Evolutionary conservation across 2,888 invertebrate species (phyloP), one percentile per base, ranked within the genome.

Genomic region (Eremobia ochroleuca): DNA sequence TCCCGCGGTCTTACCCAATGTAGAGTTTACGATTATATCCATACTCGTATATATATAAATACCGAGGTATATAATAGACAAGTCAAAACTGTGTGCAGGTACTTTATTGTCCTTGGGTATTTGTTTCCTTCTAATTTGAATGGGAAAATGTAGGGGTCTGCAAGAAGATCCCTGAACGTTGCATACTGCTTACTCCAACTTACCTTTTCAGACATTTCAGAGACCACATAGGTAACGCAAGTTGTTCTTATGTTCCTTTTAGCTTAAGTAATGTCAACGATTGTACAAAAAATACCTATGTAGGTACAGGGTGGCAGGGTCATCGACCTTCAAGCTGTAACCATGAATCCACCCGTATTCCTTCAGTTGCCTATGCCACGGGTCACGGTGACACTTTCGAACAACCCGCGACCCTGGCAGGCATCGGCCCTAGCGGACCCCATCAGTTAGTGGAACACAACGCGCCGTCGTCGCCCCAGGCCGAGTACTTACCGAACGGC

Each of bases 1-100:
- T 86, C 80, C 72, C 84, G 83, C 84, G 84, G 59, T 75, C 59
- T 34, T n/a, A 49, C 49, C 28, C 21, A 82, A 79, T 64, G 62
- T 52, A 31, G 49, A 65, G 15, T 85, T 67, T 66, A 58, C 58
- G 49, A 66, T 49, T 65, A 25, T 25, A 55, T n/a, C n/a, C n/a
- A n/a, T n/a, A n/a, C n/a, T n/a, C n/a, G n/a, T 34, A 55, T 34
- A 68, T 13, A 55, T 25, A 40, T 46, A 37, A 2, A 1, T n/a
- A 52, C 31, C 8, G 18, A 75, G 8, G 18, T 34, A 74, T n/a
- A n/a, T 58, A 73, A n/a, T 31, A 28, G 55, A 64, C n/a, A 13
- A 4, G 6, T 55, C 6, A 5, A 64, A 18, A 37, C 4, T 15
- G 4, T 66, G 6, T n/a, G 9, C n/a, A n/a, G n/a, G n/a, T n/a